Conservation (phyloP, 30 jellyfish, hydroid and myxozoan species). For the Chironex yamaguchii region DNA sequence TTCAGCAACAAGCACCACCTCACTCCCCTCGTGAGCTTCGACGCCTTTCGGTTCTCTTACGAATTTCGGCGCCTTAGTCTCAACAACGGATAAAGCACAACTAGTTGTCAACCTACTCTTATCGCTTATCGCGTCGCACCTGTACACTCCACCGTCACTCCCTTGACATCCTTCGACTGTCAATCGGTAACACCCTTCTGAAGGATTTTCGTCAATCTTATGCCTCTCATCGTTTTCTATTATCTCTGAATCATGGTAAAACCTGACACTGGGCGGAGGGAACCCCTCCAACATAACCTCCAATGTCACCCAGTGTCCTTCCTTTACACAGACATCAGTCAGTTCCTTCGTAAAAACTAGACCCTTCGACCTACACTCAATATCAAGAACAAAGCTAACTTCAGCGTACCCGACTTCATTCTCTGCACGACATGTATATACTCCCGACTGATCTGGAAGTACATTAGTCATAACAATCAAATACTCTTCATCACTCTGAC, state of each 20-base stretch:
- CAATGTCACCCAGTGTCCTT: conserved; percentile 60
- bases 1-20: conserved; percentile 73
- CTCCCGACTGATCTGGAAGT: conserved; percentile 80
- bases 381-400: conserved; percentile 72
- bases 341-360: conserved; percentile 73
- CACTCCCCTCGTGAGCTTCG: conserved; percentile 78
- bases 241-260: no score
- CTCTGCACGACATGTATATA: conserved; percentile 73
- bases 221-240: conserved; percentile 53
- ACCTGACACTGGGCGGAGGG: conserved; percentile 89
- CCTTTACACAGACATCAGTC: conserved; percentile 63
- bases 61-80: conserved; percentile 83
- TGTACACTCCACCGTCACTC: conserved; percentile 81
- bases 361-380: conserved; percentile 36
- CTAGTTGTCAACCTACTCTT: conserved; percentile 78
- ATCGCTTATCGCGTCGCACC: conserved; percentile 83
- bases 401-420: conserved; percentile 66
- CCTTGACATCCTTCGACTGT: conserved; percentile 27
- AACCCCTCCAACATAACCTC: conserved; percentile 74
- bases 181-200: conserved; percentile 47
- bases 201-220: background rate
- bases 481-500: conserved; percentile 13
- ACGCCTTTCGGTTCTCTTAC: conserved; percentile 52
- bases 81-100: conserved; percentile 67
- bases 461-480: conserved; percentile 50